These are phyloP conservation scores for Prunella himalayana DNA, from an alignment of 2,113 vertebrate genomes.

Conservation along the genomic window DNA sequence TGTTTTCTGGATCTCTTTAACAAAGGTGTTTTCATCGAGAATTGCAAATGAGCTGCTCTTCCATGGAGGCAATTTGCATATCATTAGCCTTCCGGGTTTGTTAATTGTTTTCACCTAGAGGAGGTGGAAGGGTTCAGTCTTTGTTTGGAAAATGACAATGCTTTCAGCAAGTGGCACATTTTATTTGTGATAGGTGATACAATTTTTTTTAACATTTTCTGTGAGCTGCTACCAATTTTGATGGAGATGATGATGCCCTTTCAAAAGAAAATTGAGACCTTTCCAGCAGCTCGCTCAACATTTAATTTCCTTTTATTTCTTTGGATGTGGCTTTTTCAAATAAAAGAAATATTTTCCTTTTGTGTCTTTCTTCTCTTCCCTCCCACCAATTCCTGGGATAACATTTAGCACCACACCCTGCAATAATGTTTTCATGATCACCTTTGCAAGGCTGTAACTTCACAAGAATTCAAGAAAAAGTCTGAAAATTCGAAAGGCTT, in stretches of 20 bases:
- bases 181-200: neutral
- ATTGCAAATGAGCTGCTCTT: conserved; percentile 57
- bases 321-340: neutral
- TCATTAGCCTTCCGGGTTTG: conserved; percentile 49
- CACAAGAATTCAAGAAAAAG: neutral
- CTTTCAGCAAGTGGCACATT: neutral
- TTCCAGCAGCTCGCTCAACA: neutral
- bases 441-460: neutral
- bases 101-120: conserved; percentile 60
- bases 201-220: neutral
- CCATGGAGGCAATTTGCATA: conserved; percentile 58
- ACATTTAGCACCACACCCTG: neutral
- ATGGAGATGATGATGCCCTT: conserved; percentile 13
- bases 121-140: conserved; percentile 49
- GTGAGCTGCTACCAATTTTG: neutral
- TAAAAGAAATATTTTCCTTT: neutral
- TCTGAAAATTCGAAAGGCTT: neutral
- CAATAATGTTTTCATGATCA: neutral
- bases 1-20: conserved; percentile 35
- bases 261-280: conserved; percentile 41
- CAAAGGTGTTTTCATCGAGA: conserved; percentile 51
- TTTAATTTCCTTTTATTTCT: neutral
- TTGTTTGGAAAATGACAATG: conserved; percentile 48
- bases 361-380: neutral
- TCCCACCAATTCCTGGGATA: neutral